Evolutionary conservation across 1,140 invertebrate genomes (phyloP), one percentile per base, ranked within the genome.

Genomic region (Trachelipus rathkii): DNA sequence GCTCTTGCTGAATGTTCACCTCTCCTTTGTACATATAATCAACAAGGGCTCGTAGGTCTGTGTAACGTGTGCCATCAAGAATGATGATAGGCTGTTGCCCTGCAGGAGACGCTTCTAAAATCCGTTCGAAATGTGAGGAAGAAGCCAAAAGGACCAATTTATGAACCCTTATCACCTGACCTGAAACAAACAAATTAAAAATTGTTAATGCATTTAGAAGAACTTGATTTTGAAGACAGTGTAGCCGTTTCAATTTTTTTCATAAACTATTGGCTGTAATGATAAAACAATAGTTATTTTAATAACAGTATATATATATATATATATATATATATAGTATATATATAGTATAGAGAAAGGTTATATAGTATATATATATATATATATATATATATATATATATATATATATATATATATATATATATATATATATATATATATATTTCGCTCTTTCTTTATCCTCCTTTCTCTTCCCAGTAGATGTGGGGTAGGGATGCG

Each of bases 21-120:
- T 95, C 93, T 10, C 93, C 93, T 85, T 93, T 93, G 87, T 95
- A 95, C 93, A 95, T 95, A 85, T 95, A 95, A 85, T 95, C 93
- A 74, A 95, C 88, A 67, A 95, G 88, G 9, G 93, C 93, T 76
- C 92, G 90, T 92, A 95, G 94, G 85, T 95, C 94, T 82, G 91
- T 89, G 53, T 93, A 92, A 77, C 90, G 90, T 76, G 93, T 95
- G 74, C 93, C 93, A 86, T 95, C 93, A 83, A 95, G 87, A 83
- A 95, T 94, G 82, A 95, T 92, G 82, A 94, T 90, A 82, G 92
- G 89, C 82, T 90, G 89, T 79, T 92, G 91, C 21, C 79, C 82
- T 91, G 91, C 83, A 91, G 91, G 76, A 93, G 93, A 82, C 93
- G 91, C 82, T 91, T 91, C 83, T 92, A 91, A 75, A 93, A 93